These are phyloP conservation scores for Cryptomyrus ogoouensis DNA, from an alignment of 2,113 vertebrate genomes.

Conservation along the genomic window DNA sequence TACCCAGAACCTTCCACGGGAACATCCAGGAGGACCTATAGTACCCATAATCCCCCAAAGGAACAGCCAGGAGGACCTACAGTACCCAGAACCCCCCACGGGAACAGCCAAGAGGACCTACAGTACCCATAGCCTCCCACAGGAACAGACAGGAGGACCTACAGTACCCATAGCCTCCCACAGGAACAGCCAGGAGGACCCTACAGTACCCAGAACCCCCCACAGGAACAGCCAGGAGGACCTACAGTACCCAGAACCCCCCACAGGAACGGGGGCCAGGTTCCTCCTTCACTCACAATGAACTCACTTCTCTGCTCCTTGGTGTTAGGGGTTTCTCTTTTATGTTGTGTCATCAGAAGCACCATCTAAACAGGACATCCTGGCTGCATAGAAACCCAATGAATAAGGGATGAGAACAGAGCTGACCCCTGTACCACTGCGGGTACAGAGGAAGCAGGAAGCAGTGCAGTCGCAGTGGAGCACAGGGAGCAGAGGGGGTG, in stretches of 20 bases:
- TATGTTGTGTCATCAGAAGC: background rate
- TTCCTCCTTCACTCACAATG: background rate
- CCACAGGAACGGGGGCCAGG: background rate
- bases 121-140: background rate
- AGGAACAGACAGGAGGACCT: background rate
- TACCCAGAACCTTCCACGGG: no score
- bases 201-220: background rate
- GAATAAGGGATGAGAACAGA: background rate
- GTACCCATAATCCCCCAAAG: no score
- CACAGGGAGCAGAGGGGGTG: background rate
- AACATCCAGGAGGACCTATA: no score
- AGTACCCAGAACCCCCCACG: no score
- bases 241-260: background rate
- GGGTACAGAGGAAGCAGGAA: constrained; percentile 39
- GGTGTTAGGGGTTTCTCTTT: background rate
- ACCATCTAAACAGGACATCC: background rate
- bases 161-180: background rate
- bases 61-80: no score
- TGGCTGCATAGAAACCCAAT: constrained; percentile 17
- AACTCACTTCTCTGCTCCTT: background rate
- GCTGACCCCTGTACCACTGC: no score
- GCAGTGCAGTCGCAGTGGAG: constrained; percentile 9
- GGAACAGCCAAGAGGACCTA: background rate
- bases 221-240: background rate
- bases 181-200: no score